A percentile compares a stretch with the other conserved stretches of the same genome.
phyloP scores from a whole-genome alignment of 1,140 invertebrate species.

The Diachasmimorpha longicaudata region DNA sequence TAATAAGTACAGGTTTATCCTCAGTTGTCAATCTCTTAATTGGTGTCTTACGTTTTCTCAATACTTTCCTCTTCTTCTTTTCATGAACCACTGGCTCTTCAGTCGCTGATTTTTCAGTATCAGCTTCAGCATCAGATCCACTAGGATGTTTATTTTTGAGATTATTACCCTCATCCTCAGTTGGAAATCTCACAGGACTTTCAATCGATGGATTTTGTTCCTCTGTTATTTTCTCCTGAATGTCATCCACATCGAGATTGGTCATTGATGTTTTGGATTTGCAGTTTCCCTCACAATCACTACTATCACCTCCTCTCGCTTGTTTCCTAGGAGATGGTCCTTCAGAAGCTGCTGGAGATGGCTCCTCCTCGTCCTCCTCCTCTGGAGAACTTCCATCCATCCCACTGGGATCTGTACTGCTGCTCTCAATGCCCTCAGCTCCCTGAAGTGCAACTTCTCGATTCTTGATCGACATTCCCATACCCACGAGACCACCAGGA shows the following conservation, averaged over 20 bases:
- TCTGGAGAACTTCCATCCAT: slow-evolving; percentile 81
- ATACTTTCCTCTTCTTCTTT: slow-evolving; percentile 57
- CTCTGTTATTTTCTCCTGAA: slow-evolving; percentile 28
- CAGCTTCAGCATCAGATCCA: slow-evolving; percentile 60
- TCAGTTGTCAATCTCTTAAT: slow-evolving; percentile 38
- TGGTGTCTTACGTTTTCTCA: slow-evolving; percentile 55
- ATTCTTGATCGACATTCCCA: slow-evolving; percentile 50
- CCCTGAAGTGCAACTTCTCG: slow-evolving; percentile 47
- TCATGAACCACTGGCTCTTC: slow-evolving; percentile 56
- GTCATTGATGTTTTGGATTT: slow-evolving; percentile 58
- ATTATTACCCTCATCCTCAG: slow-evolving; percentile 38
- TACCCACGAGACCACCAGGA: slow-evolving; percentile 47
- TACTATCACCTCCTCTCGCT: slow-evolving; percentile 34
- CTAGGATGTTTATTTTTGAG: slow-evolving; percentile 41
- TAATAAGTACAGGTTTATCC: neutral
- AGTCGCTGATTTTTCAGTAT: slow-evolving; percentile 61
- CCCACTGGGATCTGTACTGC: slow-evolving; percentile 66
- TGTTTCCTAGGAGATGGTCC: slow-evolving; percentile 62
- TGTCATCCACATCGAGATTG: slow-evolving; percentile 51
- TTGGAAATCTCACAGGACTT: slow-evolving; percentile 40
- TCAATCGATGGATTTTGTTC: slow-evolving; percentile 24
- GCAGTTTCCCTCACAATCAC: slow-evolving; percentile 46
- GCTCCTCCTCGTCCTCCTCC: slow-evolving; percentile 66
- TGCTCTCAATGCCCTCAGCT: slow-evolving; percentile 53
- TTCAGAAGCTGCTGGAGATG: slow-evolving; percentile 57